Conservation (phyloP, 2,888 invertebrate species). For the Pemphredon lugubris region DNA sequence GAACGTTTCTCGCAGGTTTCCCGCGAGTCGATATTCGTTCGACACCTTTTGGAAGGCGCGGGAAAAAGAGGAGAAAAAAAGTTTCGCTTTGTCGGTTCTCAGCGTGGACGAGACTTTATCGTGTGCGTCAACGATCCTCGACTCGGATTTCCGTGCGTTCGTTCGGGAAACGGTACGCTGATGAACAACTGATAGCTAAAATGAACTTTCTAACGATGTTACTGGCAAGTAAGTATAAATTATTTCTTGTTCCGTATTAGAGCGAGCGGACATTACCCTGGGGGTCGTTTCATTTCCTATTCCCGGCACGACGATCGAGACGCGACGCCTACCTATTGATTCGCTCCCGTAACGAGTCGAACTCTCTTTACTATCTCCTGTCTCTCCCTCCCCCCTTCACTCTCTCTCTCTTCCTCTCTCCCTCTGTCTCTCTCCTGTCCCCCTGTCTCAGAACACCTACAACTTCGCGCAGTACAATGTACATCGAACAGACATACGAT, state of each 20-base stretch:
- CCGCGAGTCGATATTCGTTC: no score
- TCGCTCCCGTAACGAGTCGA: slow-evolving; percentile 55
- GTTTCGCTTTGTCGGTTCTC: no score
- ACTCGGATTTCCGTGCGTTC: no score
- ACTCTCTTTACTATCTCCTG: slow-evolving; percentile 14
- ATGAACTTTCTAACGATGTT: no score
- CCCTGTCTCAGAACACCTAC: slow-evolving; percentile 10
- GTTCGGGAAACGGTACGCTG: no score
- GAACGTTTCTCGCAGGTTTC: no score
- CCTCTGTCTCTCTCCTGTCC: neutral
- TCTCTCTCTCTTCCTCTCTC: neutral
- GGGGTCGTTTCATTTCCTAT: slow-evolving; percentile 56
- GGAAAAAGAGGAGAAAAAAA: no score
- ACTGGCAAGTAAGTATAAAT: no score
- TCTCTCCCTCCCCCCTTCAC: neutral
- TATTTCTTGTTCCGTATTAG: neutral
- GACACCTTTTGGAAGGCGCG: no score
- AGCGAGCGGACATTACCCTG: slow-evolving; percentile 45
- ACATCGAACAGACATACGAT: neutral
- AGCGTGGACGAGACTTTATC: no score
- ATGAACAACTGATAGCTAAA: no score
- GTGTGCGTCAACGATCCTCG: no score
- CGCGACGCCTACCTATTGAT: slow-evolving; percentile 70
- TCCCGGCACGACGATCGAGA: slow-evolving; percentile 62
- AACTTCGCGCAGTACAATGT: slow-evolving; percentile 12